Conservation (phyloP, 2,113 vertebrate genomes). For the Pterocles orientalis region DNA sequence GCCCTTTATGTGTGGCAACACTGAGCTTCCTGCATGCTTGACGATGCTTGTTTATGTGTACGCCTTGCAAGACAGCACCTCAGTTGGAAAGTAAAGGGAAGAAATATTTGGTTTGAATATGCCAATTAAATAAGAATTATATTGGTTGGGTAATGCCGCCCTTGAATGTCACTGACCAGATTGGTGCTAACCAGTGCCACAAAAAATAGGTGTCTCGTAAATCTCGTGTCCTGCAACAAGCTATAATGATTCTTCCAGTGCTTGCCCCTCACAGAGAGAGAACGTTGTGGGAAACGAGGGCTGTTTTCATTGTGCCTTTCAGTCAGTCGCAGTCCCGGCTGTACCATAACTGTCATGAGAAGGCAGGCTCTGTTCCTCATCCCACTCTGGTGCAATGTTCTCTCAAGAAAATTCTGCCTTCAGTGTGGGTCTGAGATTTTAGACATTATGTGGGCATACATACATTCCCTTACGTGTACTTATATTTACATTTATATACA, state of each 20-base stretch:
- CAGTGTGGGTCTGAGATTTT: background rate
- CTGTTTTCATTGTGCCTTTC: background rate
- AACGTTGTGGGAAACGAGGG: background rate
- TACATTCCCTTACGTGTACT: fast-evolving
- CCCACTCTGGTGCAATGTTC: fast-evolving
- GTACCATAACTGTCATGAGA: fast-evolving
- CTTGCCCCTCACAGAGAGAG: background rate
- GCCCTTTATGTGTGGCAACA: background rate
- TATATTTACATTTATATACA: background rate
- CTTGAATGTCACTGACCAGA: background rate
- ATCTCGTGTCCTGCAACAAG: background rate
- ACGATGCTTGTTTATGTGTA: background rate
- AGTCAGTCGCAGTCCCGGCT: no score
- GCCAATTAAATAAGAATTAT: background rate
- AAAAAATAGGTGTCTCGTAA: background rate
- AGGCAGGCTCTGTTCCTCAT: background rate
- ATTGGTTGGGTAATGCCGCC: background rate
- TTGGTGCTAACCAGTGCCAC: fast-evolving
- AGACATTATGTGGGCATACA: background rate
- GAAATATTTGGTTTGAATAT: background rate
- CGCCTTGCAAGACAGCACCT: fast-evolving
- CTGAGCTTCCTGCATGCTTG: background rate
- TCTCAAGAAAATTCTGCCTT: background rate
- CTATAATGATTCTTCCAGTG: background rate
- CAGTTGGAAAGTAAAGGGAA: background rate